phyloP scores from a whole-genome alignment of 2,797 vertebrate genomes.

The Parambassis ranga region DNA sequence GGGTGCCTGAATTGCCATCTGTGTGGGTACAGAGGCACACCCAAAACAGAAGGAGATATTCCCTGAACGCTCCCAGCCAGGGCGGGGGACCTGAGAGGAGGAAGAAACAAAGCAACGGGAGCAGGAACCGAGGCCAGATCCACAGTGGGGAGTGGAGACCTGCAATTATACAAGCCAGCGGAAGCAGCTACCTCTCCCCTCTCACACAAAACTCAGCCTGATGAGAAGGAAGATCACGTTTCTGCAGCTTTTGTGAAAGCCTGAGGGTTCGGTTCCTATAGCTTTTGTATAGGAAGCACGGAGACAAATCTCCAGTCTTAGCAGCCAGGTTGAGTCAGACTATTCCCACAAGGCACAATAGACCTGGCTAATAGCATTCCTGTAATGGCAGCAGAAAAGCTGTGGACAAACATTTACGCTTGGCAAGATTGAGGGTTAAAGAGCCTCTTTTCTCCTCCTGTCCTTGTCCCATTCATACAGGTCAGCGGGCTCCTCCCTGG shows the following conservation, averaged over 20 bases:
- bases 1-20: constrained; percentile 60
- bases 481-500: constrained; percentile 54
- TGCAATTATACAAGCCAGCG: constrained; percentile 58
- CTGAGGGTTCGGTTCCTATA: constrained; percentile 62
- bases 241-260: constrained; percentile 55
- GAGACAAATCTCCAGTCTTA: constrained; percentile 53
- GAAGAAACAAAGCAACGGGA: constrained; percentile 68
- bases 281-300: constrained; percentile 53
- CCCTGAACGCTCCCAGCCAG: constrained; percentile 51
- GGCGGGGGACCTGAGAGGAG: constrained; percentile 45
- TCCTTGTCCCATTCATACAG: constrained; percentile 51
- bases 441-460: constrained; percentile 36
- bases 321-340: constrained; percentile 43
- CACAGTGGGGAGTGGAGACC: constrained; percentile 49
- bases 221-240: constrained; percentile 66
- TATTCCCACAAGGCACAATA: constrained; percentile 66
- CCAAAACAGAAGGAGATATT: constrained; percentile 73
- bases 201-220: constrained; percentile 42
- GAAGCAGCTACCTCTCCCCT: constrained; percentile 46
- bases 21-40: constrained; percentile 58
- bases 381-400: constrained; percentile 52
- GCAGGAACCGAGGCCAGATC: constrained; percentile 52
- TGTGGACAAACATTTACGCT: constrained; percentile 62
- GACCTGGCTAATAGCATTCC: constrained; percentile 51
- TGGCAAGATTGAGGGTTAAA: constrained; percentile 55